phyloP scores from a whole-genome alignment of 2,888 invertebrate species.

The Schizaphis graminum region DNA sequence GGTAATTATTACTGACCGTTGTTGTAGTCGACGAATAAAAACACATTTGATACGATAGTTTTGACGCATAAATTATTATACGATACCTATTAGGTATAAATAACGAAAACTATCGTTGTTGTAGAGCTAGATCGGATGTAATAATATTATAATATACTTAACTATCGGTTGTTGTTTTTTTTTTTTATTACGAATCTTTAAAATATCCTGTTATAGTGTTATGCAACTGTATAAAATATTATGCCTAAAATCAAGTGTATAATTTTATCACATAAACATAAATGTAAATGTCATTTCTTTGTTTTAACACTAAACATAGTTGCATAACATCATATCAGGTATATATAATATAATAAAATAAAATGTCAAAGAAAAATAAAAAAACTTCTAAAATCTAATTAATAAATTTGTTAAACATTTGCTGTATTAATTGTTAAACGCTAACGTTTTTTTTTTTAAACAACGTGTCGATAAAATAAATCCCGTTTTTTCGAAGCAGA shows the following conservation, averaged over 20 bases:
- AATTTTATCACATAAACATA: background rate
- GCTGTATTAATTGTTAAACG: background rate
- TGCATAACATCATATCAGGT: background rate
- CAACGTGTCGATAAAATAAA: background rate
- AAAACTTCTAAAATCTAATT: background rate
- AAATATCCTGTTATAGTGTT: background rate
- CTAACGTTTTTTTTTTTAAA: background rate
- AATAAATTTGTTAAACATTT: background rate
- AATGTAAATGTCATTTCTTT: background rate
- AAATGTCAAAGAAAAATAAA: background rate
- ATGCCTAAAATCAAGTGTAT: background rate
- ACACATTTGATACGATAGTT: background rate
- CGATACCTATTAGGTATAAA: background rate
- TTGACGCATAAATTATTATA: background rate
- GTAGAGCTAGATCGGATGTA: background rate
- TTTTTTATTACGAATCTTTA: background rate
- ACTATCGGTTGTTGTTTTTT: background rate
- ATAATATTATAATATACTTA: background rate
- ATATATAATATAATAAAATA: background rate
- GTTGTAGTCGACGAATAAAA: background rate
- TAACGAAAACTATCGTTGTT: background rate
- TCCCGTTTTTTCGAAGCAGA: background rate
- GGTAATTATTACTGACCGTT: background rate
- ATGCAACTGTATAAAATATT: background rate
- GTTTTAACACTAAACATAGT: background rate